Evolutionary conservation across 1,140 invertebrate genomes (phyloP).

Genomic region (Papilio machaon): DNA sequence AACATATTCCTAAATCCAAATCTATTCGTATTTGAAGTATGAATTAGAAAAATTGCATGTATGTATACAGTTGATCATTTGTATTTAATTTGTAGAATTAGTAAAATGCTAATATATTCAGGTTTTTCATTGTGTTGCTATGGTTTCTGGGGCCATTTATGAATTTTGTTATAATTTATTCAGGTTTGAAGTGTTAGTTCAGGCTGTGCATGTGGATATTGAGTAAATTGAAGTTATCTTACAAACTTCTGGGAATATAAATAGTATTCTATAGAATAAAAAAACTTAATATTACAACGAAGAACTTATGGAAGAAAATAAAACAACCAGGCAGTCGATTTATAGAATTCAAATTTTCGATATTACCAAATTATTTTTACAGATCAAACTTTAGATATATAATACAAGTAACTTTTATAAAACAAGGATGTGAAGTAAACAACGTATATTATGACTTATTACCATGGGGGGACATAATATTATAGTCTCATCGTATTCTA

Average conservation of each 20-base stretch:
- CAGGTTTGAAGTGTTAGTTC: not conserved
- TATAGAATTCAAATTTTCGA: not conserved
- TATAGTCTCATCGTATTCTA: no score
- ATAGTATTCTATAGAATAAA: not conserved
- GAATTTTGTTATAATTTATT: not conserved
- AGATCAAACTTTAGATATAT: not conserved
- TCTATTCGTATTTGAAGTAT: not conserved
- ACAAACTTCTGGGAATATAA: not conserved
- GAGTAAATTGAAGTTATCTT: not conserved
- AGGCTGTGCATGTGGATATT: not conserved
- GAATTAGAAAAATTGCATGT: not conserved
- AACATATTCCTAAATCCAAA: not conserved
- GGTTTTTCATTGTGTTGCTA: not conserved
- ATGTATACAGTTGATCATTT: not conserved
- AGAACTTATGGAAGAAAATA: no score
- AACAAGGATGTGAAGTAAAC: not conserved
- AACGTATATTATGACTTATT: not conserved
- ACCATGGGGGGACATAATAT: not conserved
- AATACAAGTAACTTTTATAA: not conserved
- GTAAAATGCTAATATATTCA: not conserved
- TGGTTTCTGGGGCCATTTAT: not conserved
- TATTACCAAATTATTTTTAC: slow-evolving; percentile 6
- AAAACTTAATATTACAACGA: no score
- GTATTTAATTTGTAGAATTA: not conserved
- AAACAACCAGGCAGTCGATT: not conserved